Percentiles rank a stretch among this genome's conserved stretches.
These are phyloP conservation scores for Chromis chromis DNA, from an alignment of 2,797 vertebrate species.

Conservation along the genomic window DNA sequence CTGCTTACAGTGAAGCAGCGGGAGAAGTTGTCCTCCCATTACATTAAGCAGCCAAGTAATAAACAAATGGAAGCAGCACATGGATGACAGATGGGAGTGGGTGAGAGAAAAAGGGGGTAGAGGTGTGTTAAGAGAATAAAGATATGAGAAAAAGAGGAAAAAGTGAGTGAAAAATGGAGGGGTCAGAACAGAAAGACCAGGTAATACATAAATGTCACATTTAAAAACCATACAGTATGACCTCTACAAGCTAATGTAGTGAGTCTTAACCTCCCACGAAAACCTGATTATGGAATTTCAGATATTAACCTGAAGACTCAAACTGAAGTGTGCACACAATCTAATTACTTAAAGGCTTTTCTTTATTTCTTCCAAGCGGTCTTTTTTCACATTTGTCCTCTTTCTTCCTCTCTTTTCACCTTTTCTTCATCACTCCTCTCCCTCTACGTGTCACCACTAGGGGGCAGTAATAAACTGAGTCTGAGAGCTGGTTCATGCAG, in stretches of 20 bases:
- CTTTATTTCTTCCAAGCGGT: not conserved
- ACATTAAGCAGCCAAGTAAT: constrained; percentile 52
- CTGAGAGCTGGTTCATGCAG: constrained; percentile 12
- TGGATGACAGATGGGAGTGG: constrained; percentile 17
- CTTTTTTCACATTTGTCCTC: not conserved
- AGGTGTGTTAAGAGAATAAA: not conserved
- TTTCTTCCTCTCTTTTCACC: not conserved
- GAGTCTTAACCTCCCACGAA: constrained; percentile 58
- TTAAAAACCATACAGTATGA: constrained; percentile 34
- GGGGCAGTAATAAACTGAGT: constrained; percentile 53
- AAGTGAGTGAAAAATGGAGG: constrained; percentile 6
- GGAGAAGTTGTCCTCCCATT: constrained; percentile 35
- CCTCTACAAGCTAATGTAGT: constrained; percentile 49
- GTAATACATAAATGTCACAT: constrained; percentile 35
- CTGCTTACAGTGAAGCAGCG: constrained; percentile 28
- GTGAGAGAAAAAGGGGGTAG: not conserved
- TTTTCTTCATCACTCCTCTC: not conserved
- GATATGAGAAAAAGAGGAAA: not conserved
- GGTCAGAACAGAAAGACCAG: constrained; percentile 17
- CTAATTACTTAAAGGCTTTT: constrained; percentile 16
- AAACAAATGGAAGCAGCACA: constrained; percentile 52
- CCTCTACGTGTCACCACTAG: constrained; percentile 48
- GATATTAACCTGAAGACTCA: constrained; percentile 57
- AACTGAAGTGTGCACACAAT: constrained; percentile 35
- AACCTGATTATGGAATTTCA: constrained; percentile 58